A percentile compares a stretch with the other conserved stretches of the same genome.
Conservation (phyloP, 64 coral and sea anemone genomes). For the Pachyseris speciosa region DNA sequence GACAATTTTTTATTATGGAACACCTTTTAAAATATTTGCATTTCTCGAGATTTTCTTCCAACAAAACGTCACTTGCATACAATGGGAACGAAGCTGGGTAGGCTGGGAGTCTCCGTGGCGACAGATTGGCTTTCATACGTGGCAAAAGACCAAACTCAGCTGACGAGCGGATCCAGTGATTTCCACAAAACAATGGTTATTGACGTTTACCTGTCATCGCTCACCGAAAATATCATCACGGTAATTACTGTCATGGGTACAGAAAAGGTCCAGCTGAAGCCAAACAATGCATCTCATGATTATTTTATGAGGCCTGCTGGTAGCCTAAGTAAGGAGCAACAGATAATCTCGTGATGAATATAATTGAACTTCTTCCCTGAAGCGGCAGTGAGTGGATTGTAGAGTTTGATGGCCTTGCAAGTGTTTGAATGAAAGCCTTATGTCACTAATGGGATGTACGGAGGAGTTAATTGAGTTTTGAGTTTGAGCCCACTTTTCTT, state of each 20-base stretch:
- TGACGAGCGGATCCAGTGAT: not conserved
- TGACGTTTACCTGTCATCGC: slow-evolving; percentile 10
- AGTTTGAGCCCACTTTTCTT: not conserved
- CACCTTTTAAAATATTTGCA: not conserved
- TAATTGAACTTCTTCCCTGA: too few species aligned
- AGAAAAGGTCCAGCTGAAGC: not conserved
- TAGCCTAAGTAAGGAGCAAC: slow-evolving; percentile 1
- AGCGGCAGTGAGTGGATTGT: too few species aligned
- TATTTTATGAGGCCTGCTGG: slow-evolving; percentile 16
- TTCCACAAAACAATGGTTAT: not conserved
- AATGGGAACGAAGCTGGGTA: not conserved
- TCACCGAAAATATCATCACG: not conserved
- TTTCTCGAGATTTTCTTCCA: not conserved
- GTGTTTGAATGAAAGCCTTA: too few species aligned
- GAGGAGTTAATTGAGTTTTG: slow-evolving; percentile 28
- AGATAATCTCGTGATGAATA: not conserved
- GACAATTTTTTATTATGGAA: not conserved
- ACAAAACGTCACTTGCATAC: not conserved
- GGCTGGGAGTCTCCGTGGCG: not conserved
- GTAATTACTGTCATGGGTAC: not conserved
- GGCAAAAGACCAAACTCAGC: not conserved
- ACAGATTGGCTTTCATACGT: not conserved
- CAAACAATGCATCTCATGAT: slow-evolving; percentile 11
- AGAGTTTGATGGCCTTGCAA: not conserved
- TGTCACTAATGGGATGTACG: not conserved